Percentiles rank a stretch among this genome's conserved stretches.
Conservation (phyloP, 2,888 invertebrate genomes). For the Cheilosia vulpina region DNA sequence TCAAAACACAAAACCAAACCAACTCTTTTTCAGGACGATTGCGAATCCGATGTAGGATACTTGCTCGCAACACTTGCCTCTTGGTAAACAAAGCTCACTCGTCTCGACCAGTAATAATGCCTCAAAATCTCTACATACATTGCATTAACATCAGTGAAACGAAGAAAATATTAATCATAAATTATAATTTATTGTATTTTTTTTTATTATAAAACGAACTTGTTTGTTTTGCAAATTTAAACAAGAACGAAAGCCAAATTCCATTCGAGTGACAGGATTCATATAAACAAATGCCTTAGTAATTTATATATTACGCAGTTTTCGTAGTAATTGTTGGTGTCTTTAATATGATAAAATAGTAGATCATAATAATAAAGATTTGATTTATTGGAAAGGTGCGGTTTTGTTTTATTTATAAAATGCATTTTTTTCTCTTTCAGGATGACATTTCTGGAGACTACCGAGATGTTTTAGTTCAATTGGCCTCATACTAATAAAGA, state of each 20-base stretch:
- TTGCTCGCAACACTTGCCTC: conserved; percentile 86
- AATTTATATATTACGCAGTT: background rate
- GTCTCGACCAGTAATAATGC: conserved; percentile 18
- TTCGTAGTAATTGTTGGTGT: conserved; percentile 39
- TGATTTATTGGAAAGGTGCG: conserved; percentile 20
- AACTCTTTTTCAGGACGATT: conserved; percentile 87
- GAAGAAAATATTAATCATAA: conserved; percentile 38
- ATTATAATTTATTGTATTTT: conserved; percentile 50
- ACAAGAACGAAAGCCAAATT: conserved; percentile 16
- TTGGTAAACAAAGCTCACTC: conserved; percentile 79
- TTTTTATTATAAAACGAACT: conserved; percentile 26
- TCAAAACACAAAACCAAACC: conserved; percentile 22
- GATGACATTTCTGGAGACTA: conserved; percentile 89
- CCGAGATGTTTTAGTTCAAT: conserved; percentile 86
- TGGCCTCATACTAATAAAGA: conserved; percentile 80
- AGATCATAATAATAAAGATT: conserved; percentile 31
- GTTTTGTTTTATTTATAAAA: conserved; percentile 41
- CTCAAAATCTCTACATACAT: conserved; percentile 14
- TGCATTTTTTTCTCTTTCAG: conserved; percentile 84
- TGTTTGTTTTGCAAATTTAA: conserved; percentile 1
- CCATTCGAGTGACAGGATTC: conserved; percentile 19
- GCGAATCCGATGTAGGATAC: conserved; percentile 86
- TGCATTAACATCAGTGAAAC: conserved; percentile 27
- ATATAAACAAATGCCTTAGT: background rate
- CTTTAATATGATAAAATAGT: conserved; percentile 8